Conservation (phyloP, 2,888 invertebrate genomes). For the Cantharis lateralis region DNA sequence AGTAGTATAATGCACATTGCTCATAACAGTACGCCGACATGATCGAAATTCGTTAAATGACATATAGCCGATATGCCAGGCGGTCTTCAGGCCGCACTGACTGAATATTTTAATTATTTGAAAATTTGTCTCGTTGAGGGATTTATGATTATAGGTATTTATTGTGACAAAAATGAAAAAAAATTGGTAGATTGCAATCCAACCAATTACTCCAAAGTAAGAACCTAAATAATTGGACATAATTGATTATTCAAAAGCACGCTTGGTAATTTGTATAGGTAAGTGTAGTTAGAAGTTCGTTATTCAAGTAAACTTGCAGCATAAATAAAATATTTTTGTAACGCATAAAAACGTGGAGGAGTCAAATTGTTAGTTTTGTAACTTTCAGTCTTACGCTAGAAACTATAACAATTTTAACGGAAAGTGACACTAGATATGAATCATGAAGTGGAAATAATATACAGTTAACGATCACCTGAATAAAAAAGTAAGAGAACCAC, state of each 20-base stretch:
- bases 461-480: background rate
- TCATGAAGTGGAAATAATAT: background rate
- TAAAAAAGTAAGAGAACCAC: background rate
- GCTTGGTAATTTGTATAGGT: no score
- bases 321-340: background rate
- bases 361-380: background rate
- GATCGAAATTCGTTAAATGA: no score
- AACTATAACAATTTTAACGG: background rate
- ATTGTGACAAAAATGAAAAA: no score
- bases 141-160: no score
- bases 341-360: background rate
- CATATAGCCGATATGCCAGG: no score
- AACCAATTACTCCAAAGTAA: background rate
- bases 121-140: no score
- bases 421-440: background rate
- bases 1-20: no score
- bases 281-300: background rate
- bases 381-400: background rate
- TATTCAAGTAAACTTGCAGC: background rate
- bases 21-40: no score
- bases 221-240: background rate
- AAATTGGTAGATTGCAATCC: no score
- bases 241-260: no score
- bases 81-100: no score
- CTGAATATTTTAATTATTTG: no score